These are phyloP conservation scores for Takifugu rubripes DNA, from an alignment of 2,797 vertebrate genomes.

Conservation along the genomic window DNA sequence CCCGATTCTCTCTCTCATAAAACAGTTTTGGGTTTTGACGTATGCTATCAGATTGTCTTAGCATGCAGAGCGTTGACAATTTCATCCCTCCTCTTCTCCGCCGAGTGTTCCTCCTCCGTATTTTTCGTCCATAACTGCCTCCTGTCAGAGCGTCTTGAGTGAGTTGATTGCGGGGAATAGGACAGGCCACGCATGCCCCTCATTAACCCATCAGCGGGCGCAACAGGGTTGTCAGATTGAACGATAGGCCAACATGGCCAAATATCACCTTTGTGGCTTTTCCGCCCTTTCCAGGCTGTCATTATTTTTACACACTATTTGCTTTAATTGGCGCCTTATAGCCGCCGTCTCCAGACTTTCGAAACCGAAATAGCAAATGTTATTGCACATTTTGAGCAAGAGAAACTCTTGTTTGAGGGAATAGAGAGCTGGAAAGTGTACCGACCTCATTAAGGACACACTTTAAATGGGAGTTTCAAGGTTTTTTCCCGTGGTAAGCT, in stretches of 20 bases:
- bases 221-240: slow-evolving; percentile 71
- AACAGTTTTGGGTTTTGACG: too few relatives aligned
- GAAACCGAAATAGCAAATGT: too few relatives aligned
- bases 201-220: slow-evolving; percentile 74
- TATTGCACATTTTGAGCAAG: too few relatives aligned
- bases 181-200: slow-evolving; percentile 73
- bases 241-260: slow-evolving; percentile 60
- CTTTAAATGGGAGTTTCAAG: too few relatives aligned
- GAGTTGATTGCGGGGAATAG: slow-evolving; percentile 76
- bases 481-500: too few relatives aligned
- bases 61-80: slow-evolving; percentile 42
- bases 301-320: background rate
- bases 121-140: slow-evolving; percentile 77
- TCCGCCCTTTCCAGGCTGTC: background rate
- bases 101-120: slow-evolving; percentile 54
- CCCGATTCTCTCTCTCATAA: slow-evolving; percentile 11
- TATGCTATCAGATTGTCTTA: slow-evolving; percentile 37
- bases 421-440: too few relatives aligned
- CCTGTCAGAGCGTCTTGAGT: slow-evolving; percentile 77
- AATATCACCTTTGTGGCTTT: slow-evolving; percentile 43
- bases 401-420: too few relatives aligned
- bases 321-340: too few relatives aligned
- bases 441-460: too few relatives aligned
- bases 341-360: too few relatives aligned
- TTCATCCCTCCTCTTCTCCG: slow-evolving; percentile 36